Percentiles rank a stretch among this genome's conserved stretches.
Evolutionary conservation across 2,888 invertebrate species (phyloP).

Genomic region (Griposia aprilina): DNA sequence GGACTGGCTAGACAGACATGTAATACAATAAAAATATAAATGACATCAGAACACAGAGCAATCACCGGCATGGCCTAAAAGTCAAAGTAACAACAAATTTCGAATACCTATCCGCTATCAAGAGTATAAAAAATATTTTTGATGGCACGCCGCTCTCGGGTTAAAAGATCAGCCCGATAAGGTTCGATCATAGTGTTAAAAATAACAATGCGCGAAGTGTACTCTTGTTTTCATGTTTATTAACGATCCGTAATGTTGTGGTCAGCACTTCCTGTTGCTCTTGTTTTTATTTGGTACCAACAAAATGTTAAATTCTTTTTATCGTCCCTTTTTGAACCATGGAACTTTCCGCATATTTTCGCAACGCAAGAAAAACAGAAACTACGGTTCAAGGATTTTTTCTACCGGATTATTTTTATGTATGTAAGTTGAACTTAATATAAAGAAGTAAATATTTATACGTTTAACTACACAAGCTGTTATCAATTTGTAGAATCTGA

Average conservation of each 20-base stretch:
- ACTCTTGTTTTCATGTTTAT: constrained; percentile 68
- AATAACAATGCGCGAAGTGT: constrained; percentile 77
- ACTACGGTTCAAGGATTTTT: neutral
- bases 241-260: constrained; percentile 51
- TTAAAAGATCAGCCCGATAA: constrained; percentile 82
- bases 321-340: neutral
- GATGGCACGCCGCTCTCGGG: constrained; percentile 74
- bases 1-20: constrained; percentile 12
- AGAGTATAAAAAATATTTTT: constrained; percentile 65
- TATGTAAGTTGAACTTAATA: constrained; percentile 10
- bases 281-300: constrained; percentile 34
- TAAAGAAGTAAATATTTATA: constrained; percentile 25
- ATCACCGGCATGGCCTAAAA: constrained; percentile 52
- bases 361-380: too few relatives aligned
- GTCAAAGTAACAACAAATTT: constrained; percentile 55
- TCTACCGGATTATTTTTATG: neutral
- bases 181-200: constrained; percentile 75
- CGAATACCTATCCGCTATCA: constrained; percentile 59
- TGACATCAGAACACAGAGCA: constrained; percentile 52
- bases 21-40: constrained; percentile 32
- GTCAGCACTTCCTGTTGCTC: constrained; percentile 50
- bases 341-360: neutral
- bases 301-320: neutral
- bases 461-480: neutral
- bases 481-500: constrained; percentile 23